These are phyloP conservation scores for Scylla paramamosain DNA, from an alignment of 1,140 invertebrate species.

Conservation along the genomic window DNA sequence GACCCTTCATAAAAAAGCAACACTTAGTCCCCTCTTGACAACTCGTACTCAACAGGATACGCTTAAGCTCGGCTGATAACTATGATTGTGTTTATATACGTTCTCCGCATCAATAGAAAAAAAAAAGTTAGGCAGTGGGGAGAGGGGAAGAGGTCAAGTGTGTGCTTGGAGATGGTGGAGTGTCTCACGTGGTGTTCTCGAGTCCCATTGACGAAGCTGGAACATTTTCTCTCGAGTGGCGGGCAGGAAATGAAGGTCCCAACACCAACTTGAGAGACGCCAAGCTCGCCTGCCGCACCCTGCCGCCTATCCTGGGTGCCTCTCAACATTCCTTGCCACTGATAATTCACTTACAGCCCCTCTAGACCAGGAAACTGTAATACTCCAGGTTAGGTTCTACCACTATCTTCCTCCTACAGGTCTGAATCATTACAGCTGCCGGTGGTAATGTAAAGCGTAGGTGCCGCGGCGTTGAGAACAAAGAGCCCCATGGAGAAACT, in stretches of 20 bases:
- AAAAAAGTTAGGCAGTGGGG: neutral
- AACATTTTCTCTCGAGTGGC: constrained; percentile 9
- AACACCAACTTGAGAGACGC: neutral
- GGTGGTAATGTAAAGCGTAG: neutral
- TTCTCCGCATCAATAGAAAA: too few species aligned
- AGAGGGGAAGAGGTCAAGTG: neutral
- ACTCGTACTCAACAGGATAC: too few species aligned
- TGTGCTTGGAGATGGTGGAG: neutral
- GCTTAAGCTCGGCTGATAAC: too few species aligned
- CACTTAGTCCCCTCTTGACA: neutral
- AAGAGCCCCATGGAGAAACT: neutral
- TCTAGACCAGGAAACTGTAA: neutral
- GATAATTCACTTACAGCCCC: neutral
- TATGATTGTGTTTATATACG: too few species aligned
- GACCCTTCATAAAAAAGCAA: neutral
- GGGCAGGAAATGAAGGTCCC: neutral
- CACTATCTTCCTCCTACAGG: neutral
- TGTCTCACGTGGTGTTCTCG: neutral
- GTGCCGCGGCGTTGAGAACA: neutral
- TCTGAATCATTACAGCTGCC: neutral
- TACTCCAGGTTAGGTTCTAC: neutral
- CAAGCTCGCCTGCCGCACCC: neutral
- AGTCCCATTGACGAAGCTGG: neutral
- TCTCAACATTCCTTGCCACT: constrained; percentile 5
- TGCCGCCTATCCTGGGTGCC: neutral